Conservation (phyloP, 2,888 invertebrate species). For the Meganola albula region DNA sequence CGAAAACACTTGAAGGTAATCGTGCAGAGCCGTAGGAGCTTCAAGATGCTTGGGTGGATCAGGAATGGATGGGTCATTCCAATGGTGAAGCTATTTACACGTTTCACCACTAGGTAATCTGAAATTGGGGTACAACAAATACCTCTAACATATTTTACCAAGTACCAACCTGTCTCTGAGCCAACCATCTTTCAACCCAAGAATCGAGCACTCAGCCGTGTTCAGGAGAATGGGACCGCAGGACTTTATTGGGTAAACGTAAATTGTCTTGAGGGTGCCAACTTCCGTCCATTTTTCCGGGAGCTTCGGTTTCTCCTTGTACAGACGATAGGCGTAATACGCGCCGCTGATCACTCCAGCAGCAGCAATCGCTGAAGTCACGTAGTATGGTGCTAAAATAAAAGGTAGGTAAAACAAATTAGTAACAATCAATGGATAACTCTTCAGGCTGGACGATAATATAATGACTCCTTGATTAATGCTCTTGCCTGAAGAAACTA, state of each 20-base stretch:
- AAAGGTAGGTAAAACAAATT: background rate
- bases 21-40: background rate
- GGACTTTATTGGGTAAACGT: slow-evolving; percentile 79
- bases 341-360: slow-evolving; percentile 50
- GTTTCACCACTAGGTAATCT: no score
- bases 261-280: slow-evolving; percentile 74
- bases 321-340: slow-evolving; percentile 46
- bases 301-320: slow-evolving; percentile 38
- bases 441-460: no score
- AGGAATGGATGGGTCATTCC: no score
- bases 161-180: slow-evolving; percentile 65
- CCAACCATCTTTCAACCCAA: slow-evolving; percentile 76
- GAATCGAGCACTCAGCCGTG: slow-evolving; percentile 68
- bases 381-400: slow-evolving; percentile 37
- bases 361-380: slow-evolving; percentile 42
- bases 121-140: no score
- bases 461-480: no score
- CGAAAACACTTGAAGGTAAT: no score
- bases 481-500: background rate
- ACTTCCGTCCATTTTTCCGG: slow-evolving; percentile 77
- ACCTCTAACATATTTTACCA: background rate
- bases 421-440: no score
- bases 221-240: slow-evolving; percentile 68
- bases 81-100: no score
- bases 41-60: no score